Percentiles rank a stretch among this genome's conserved stretches.
These are phyloP conservation scores for Chelon auratus DNA, from an alignment of 2,797 vertebrate genomes.

Conservation along the genomic window DNA sequence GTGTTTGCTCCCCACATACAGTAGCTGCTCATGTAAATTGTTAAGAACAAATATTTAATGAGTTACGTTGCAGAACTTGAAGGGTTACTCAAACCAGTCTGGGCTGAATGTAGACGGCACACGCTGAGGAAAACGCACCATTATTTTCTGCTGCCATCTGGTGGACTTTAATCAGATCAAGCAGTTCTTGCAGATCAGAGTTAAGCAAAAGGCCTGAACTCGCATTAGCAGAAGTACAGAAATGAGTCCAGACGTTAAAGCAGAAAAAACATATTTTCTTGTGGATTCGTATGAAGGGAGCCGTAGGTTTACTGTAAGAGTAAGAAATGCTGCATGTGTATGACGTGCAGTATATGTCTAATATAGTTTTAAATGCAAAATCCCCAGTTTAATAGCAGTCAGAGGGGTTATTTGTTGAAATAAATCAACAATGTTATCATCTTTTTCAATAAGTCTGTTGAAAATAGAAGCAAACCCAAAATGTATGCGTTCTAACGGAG, in stretches of 20 bases:
- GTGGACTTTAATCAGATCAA: conserved; percentile 54
- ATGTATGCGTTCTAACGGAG: not conserved
- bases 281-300: conserved; percentile 7
- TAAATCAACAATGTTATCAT: not conserved
- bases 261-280: not conserved
- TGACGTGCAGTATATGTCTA: not conserved
- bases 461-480: not conserved
- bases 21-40: too few species aligned
- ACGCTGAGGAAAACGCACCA: not conserved
- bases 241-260: not conserved
- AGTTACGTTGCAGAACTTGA: not conserved
- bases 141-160: conserved; percentile 76
- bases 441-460: not conserved
- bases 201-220: not conserved
- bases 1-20: not conserved
- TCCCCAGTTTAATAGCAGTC: not conserved
- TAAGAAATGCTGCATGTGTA: not conserved
- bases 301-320: not conserved
- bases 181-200: not conserved
- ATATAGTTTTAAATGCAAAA: not conserved
- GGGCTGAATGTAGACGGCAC: not conserved
- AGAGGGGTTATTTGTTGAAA: not conserved
- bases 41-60: not conserved
- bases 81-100: not conserved
- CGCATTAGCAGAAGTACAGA: not conserved